Percentiles rank a stretch among this genome's conserved stretches.
phyloP scores from a whole-genome alignment of 2,888 invertebrate genomes.

The Bimastos eiseni region DNA sequence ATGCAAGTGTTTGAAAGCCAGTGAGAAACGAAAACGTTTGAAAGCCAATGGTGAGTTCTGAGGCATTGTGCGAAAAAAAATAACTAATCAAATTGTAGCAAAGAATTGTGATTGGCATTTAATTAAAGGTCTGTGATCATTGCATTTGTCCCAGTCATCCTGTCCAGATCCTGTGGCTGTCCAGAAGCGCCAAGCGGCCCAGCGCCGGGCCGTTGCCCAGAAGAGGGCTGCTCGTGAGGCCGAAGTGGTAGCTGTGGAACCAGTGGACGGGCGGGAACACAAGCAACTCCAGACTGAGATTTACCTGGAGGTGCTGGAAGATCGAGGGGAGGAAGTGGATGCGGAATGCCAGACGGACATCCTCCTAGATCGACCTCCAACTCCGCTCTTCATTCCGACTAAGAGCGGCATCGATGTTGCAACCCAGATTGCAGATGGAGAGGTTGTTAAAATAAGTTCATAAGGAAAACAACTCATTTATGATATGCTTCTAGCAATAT shows the following conservation, averaged over 20 bases:
- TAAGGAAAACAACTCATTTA: background rate
- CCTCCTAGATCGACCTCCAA: constrained; percentile 79
- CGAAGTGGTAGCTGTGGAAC: constrained; percentile 66
- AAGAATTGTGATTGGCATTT: too few species aligned
- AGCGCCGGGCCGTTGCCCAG: constrained; percentile 13
- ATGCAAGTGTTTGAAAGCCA: too few species aligned
- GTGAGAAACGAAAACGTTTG: too few species aligned
- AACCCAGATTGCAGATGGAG: constrained; percentile 88
- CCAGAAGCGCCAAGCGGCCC: constrained; percentile 15
- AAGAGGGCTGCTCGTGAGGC: background rate
- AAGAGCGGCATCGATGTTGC: constrained; percentile 78
- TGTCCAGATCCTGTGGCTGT: constrained; percentile 16
- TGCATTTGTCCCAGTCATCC: background rate
- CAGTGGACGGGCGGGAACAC: constrained; percentile 81
- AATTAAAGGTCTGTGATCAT: background rate
- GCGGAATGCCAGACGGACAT: constrained; percentile 84
- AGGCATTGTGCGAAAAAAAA: too few species aligned
- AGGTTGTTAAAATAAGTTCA: constrained; percentile 66
- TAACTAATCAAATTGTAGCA: too few species aligned
- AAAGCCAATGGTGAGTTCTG: too few species aligned
- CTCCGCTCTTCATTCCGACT: constrained; percentile 76
- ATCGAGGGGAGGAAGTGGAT: constrained; percentile 70
- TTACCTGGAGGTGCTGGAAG: constrained; percentile 49
- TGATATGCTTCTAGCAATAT: background rate
- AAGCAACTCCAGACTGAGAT: constrained; percentile 86